A percentile compares a stretch with the other conserved stretches of the same genome.
Evolutionary conservation across 2,113 vertebrate genomes (phyloP).

Genomic region (Camarhynchus parvulus): DNA sequence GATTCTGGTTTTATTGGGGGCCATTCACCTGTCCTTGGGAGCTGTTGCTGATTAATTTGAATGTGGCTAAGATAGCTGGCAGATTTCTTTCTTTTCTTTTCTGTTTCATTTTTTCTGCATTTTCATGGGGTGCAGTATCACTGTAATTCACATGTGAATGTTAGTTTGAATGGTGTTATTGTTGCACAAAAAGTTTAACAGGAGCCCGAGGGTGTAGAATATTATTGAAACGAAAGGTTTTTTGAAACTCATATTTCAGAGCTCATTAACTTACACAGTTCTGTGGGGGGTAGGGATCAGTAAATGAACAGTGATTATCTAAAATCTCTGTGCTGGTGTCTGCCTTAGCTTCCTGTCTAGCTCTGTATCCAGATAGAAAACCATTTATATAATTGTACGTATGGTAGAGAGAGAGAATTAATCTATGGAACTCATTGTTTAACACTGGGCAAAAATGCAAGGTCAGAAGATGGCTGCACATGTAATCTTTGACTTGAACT

Average conservation of each 20-base stretch:
- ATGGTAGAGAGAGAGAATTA: neutral
- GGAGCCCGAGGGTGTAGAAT: slow-evolving; percentile 20
- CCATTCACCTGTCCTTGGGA: neutral
- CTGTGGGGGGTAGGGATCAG: slow-evolving; percentile 59
- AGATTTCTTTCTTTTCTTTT: neutral
- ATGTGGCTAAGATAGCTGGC: neutral
- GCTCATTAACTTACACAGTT: slow-evolving; percentile 62
- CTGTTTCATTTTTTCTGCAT: slow-evolving; percentile 35
- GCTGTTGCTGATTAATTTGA: slow-evolving; percentile 7
- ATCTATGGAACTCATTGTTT: neutral
- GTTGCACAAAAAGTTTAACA: slow-evolving; percentile 66
- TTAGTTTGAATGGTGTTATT: slow-evolving; percentile 61
- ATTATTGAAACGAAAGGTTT: slow-evolving; percentile 63
- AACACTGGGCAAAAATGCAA: neutral
- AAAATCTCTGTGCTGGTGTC: slow-evolving; percentile 27
- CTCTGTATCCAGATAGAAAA: neutral
- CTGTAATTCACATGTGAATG: slow-evolving; percentile 53
- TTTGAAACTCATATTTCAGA: slow-evolving; percentile 66
- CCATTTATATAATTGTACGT: neutral
- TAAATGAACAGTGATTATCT: slow-evolving; percentile 63
- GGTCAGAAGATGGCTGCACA: neutral
- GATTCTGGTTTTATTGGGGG: neutral
- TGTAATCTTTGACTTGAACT: neutral
- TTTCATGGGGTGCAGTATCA: slow-evolving; percentile 41
- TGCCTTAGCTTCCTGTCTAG: neutral